Percentiles rank a stretch among this genome's conserved stretches.
phyloP scores from a whole-genome alignment of 2,888 invertebrate genomes.

The Abrostola tripartita region DNA sequence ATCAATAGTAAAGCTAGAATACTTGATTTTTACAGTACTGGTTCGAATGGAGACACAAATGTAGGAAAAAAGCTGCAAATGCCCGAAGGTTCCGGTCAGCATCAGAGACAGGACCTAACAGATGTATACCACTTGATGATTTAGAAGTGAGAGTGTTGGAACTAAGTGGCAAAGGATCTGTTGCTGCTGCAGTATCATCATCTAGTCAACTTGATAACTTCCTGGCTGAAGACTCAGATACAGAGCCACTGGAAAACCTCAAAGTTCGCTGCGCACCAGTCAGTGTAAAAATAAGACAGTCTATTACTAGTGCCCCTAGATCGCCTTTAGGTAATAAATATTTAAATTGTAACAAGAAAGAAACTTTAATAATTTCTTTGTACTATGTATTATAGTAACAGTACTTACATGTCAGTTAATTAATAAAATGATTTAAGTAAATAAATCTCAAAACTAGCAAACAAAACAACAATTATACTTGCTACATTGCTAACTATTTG shows the following conservation, averaged over 20 bases:
- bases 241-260: slow-evolving; percentile 69
- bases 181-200: slow-evolving; percentile 56
- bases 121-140: slow-evolving; percentile 76
- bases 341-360: not conserved
- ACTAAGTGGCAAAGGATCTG: slow-evolving; percentile 70
- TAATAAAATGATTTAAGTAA: too few relatives aligned
- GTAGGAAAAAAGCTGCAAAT: slow-evolving; percentile 79
- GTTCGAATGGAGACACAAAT: slow-evolving; percentile 83
- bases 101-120: slow-evolving; percentile 63
- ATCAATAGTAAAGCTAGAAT: too few relatives aligned
- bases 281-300: slow-evolving; percentile 40
- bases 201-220: slow-evolving; percentile 69
- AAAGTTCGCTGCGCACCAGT: slow-evolving; percentile 54
- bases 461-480: slow-evolving; percentile 3
- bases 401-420: too few relatives aligned
- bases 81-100: slow-evolving; percentile 66
- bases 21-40: slow-evolving; percentile 71
- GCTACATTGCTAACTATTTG: too few relatives aligned
- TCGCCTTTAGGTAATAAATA: slow-evolving; percentile 36
- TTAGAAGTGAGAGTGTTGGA: slow-evolving; percentile 78
- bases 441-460: not conserved
- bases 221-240: slow-evolving; percentile 73
- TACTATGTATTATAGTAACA: too few relatives aligned
- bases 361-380: too few relatives aligned
- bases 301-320: slow-evolving; percentile 33